Base-by-base conservation (phyloP, 2,113 vertebrate species). In the Origma solitaria region DNA sequence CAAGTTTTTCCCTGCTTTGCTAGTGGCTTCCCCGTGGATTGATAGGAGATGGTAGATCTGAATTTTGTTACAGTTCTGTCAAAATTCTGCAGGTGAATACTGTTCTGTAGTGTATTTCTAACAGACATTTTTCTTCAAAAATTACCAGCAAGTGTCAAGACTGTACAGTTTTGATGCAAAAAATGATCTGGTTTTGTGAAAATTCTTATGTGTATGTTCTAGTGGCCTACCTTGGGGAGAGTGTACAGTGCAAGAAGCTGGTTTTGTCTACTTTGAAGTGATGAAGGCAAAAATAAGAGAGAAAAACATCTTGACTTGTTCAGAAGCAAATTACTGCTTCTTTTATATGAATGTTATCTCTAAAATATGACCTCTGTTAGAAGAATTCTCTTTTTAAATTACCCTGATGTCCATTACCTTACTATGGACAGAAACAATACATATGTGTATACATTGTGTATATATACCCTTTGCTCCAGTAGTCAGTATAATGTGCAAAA, bases 191-290 rank as follows among this genome's bases (percentile, higher is more conserved):
- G 0, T 45, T 80, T 49, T 73, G 13, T 56, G 50, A 50, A 82
- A 66, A 70, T 77, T 60, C 20, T 37, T 8, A 21, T 42, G 16
- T 56, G 6, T 56, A 0, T 57, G 4, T 76, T 68, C 14, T 64
- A 8, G 17, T 54, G 33, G 3, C 47, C 10, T 66, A 6, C 6
- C 31, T 71, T 45, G 65, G 22, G 57, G 69, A 84, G 35, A 33
- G 21, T 0, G 2, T 75, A 12, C 10, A 44, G 13, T 58, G 25
- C 5, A 12, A 23, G 30, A 84, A 44, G n/a, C 10, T 3, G 3
- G n/a, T 82, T 68, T 49, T 16, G 7, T 82, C 28, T 54, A 1
- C 18, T 71, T 42, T 84, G 57, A 53, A 47, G 1, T 5, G 30
- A 15, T 56, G 25, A 56, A 56, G 14, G 37, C 22, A 56, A 66